These are phyloP conservation scores for Ibidorhyncha struthersii DNA, from an alignment of 2,113 vertebrate species.

Conservation along the genomic window DNA sequence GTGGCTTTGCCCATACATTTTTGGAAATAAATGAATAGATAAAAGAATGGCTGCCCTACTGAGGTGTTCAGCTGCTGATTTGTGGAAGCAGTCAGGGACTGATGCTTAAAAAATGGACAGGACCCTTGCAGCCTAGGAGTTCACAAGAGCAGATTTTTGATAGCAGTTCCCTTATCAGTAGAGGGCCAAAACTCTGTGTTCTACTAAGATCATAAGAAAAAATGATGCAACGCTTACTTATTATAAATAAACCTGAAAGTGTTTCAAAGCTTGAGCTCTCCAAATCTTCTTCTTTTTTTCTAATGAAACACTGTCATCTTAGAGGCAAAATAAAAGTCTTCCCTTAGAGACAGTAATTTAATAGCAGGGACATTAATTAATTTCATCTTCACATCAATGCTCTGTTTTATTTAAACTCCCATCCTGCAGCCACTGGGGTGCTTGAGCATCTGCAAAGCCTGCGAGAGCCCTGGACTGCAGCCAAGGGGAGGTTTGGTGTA, in stretches of 20 bases:
- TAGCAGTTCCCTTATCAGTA: not conserved
- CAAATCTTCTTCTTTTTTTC: not conserved
- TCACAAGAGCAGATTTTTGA: not conserved
- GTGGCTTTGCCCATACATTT: not conserved
- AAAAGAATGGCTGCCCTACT: not conserved
- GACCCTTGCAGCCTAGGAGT: not conserved
- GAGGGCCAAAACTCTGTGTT: not conserved
- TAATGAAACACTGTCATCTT: conserved; percentile 22
- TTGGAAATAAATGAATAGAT: not conserved
- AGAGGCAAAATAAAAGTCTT: conserved; percentile 31
- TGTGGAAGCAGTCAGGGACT: not conserved
- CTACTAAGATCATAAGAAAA: not conserved
- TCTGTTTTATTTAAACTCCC: conserved; percentile 52
- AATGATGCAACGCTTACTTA: not conserved
- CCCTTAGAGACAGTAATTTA: conserved; percentile 35
- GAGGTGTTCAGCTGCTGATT: not conserved
- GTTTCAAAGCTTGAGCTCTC: not conserved
- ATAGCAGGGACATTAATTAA: conserved; percentile 54
- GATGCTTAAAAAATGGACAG: not conserved
- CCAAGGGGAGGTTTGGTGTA: not conserved
- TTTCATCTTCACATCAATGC: conserved; percentile 55
- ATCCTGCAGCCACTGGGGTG: conserved; percentile 36
- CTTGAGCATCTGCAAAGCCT: conserved; percentile 36
- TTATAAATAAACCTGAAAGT: not conserved
- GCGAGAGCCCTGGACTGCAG: not conserved